Conservation (phyloP, 1,140 invertebrate species). For the Papilio glaucus region DNA sequence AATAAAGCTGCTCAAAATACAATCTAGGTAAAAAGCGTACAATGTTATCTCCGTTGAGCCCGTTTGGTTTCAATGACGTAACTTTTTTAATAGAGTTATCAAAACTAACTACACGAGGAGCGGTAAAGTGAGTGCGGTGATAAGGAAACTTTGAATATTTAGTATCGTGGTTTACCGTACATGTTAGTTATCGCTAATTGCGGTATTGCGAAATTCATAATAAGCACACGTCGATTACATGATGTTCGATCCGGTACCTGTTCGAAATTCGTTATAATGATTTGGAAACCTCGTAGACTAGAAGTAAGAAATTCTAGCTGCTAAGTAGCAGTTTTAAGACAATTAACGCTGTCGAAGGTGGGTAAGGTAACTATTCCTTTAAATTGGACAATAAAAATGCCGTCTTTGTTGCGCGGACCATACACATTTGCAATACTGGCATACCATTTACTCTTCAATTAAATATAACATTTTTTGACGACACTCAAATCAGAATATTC, state of each 20-base stretch:
- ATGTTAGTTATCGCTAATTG: constrained; percentile 1
- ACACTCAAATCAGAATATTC: background rate
- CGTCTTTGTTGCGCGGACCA: background rate
- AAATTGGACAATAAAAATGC: no score
- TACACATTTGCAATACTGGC: background rate
- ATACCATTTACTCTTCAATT: background rate
- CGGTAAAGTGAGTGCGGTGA: background rate
- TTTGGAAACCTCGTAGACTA: background rate
- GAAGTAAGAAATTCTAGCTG: background rate
- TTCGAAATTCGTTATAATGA: background rate
- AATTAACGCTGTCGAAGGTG: no score
- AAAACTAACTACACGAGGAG: background rate
- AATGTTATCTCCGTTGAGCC: background rate
- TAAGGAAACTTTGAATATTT: background rate
- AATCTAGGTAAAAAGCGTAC: no score
- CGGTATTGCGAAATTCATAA: constrained; percentile 13
- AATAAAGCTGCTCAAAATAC: no score
- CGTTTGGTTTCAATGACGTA: background rate
- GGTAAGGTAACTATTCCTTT: no score
- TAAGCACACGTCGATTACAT: constrained; percentile 14
- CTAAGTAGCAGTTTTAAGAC: no score
- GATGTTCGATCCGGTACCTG: background rate
- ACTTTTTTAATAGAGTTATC: background rate
- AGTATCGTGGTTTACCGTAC: constrained; percentile 2
- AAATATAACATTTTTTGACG: background rate